A percentile compares a stretch with the other conserved stretches of the same genome.
Conservation (phyloP, 2,888 invertebrate species). For the Acanthosepion esculentum region DNA sequence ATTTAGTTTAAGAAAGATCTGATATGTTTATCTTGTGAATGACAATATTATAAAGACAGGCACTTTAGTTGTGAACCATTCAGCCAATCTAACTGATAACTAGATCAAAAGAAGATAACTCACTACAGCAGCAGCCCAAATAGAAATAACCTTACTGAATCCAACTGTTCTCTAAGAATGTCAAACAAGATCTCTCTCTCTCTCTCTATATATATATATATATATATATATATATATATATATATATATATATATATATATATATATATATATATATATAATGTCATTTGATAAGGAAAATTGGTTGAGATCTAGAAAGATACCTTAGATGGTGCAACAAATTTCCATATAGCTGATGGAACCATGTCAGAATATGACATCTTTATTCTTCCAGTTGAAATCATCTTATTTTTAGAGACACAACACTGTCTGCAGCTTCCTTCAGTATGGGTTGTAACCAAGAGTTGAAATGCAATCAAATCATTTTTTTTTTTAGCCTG, state of each 20-base stretch:
- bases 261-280: too few species aligned
- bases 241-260: too few species aligned
- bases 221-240: too few species aligned
- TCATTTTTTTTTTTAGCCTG: slow-evolving; percentile 33
- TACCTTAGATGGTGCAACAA: slow-evolving; percentile 33
- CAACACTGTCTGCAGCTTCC: not conserved
- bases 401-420: slow-evolving; percentile 1
- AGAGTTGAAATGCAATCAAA: not conserved
- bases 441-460: not conserved
- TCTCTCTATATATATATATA: not conserved
- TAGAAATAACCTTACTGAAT: not conserved
- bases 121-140: not conserved
- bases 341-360: not conserved
- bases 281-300: not conserved
- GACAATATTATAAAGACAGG: not conserved
- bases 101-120: not conserved
- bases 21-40: not conserved
- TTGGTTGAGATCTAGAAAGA: not conserved
- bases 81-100: not conserved
- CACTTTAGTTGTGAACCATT: not conserved
- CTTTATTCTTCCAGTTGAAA: not conserved
- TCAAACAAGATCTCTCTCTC: not conserved
- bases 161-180: not conserved
- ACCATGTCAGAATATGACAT: not conserved
- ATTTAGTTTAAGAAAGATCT: too few species aligned